Base-by-base conservation (phyloP, 1,140 invertebrate species). In the Achatina immaculata region DNA sequence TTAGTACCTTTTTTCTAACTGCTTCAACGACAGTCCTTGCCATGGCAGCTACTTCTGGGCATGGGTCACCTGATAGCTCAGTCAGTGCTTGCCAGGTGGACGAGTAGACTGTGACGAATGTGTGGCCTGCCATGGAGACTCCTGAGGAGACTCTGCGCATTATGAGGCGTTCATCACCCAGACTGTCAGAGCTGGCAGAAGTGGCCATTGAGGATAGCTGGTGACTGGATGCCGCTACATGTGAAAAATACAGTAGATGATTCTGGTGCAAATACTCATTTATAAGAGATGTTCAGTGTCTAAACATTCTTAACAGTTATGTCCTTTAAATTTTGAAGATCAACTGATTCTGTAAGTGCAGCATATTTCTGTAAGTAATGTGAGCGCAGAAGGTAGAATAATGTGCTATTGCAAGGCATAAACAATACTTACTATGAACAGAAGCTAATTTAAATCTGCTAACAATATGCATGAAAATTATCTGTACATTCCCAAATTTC, bases 31-130 rank as follows among this genome's bases (percentile, higher is more conserved):
- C 93, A 87, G 94, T 94, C 83, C 93, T 93, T 3, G 96, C 95
- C 91, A 96, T 94, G 66, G 92, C 90, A 0, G 95, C 93, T 6
- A 98, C 95, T 14, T 94, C 93, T 19, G 95, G 95, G 91, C 95
- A 94, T 14, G 97, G 96, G 93, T 98, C 97, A 80, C 93, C 93
- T 72, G 96, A 94, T 80, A 97, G 93, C 62, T 92, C 92, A 71
- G 94, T 92, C 75, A 98, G 92, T 65, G 95, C 94, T 85, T 94
- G 93, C 96, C 96, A 98, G 69, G 98, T 92, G 90, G 95, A 96
- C 89, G 94, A 94, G 90, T 97, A 98, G 62, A 98, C 95, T 73
- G 88, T 92, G 62, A 86, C 88, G 73, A 86, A 88, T 40, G 85
- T 82, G 43, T 80, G 71, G 11, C 73, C 76, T 0, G 79, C 48